phyloP scores from a whole-genome alignment of 2,888 invertebrate genomes.

The Drosophila planitibia region DNA sequence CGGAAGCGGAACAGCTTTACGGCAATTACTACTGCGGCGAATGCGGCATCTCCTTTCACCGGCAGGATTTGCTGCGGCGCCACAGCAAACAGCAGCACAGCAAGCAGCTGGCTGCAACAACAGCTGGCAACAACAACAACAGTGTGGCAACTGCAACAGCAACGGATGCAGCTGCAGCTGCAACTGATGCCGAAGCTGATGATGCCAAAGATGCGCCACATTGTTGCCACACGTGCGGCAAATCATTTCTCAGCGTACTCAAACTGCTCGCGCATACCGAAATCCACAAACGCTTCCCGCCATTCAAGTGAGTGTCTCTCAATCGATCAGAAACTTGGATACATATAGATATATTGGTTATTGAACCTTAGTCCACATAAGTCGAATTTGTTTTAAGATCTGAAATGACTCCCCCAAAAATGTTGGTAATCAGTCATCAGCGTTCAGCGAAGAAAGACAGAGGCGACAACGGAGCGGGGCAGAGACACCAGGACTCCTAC shows the following conservation, averaged over 20 bases:
- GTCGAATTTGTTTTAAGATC: too few species aligned
- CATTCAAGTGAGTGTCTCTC: constrained; percentile 84
- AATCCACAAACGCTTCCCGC: constrained; percentile 89
- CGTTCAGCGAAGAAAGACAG: too few species aligned
- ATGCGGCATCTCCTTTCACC: constrained; percentile 92
- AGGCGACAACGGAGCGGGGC: too few species aligned
- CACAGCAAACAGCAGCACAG: constrained; percentile 87
- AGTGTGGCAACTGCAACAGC: constrained; percentile 1
- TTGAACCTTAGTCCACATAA: too few species aligned
- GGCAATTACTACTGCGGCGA: constrained; percentile 89
- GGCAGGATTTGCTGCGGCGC: constrained; percentile 90
- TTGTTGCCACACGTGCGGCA: constrained; percentile 92
- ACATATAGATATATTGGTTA: too few species aligned
- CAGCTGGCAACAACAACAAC: neutral
- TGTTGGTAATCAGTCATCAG: too few species aligned
- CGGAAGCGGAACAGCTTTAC: constrained; percentile 87
- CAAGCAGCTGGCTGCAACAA: constrained; percentile 30
- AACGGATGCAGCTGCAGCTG: constrained; percentile 14
- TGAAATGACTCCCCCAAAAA: too few species aligned
- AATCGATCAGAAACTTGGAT: neutral
- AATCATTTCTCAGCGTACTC: constrained; percentile 91
- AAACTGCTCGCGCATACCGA: constrained; percentile 92
- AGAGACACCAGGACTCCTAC: too few species aligned
- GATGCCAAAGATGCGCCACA: constrained; percentile 85
- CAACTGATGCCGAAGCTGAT: constrained; percentile 61